Base-by-base conservation (phyloP, 2,113 vertebrate species). In the Neogale vison region DNA sequence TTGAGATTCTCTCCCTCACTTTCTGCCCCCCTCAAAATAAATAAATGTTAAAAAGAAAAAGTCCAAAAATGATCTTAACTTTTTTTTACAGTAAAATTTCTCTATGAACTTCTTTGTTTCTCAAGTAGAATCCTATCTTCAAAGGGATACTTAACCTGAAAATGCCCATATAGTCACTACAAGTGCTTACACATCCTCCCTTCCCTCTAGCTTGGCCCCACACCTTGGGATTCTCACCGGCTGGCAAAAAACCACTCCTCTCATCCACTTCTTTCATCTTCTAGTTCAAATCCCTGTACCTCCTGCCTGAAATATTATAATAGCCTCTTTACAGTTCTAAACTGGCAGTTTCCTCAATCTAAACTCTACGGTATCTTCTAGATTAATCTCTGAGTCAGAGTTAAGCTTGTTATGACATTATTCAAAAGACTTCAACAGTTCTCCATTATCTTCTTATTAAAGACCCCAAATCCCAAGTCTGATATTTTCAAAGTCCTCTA, bases 401-500 rank as follows among this genome's bases (percentile, higher is more conserved):
- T 89, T 96, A 95, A 97, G 55, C 94, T 86, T 95, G 72, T 97
- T 96, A 95, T n/a, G 47, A 95, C 55, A 95, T n/a, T 67, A 93
- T 20, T 69, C 29, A 63, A 96, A 96, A 96, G 63, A 45, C 81
- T 95, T 76, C 57, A 77, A 83, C 61, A 76, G 39, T 39, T 97
- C 61, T 92, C 61, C 80, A 36, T 86, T 96, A 45, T 92, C 50
- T 85, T 93, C 87, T 93, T 89, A 72, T 47, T 88, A 93, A 97
- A 95, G 90, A 80, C 52, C 59, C 72, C 79, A 95, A 71, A 93
- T 79, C 65, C 82, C 52, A 93, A 82, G 21, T 34, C 36, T 83
- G 90, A 61, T 39, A 86, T 87, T 74, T 87, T 74, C 81, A 79
- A 79, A 87, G 92, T 87, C 74, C 90, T 89, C 42, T 74, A 96